Evolutionary conservation across 2,113 vertebrate species (phyloP).

Genomic region (Fregata magnificens): DNA sequence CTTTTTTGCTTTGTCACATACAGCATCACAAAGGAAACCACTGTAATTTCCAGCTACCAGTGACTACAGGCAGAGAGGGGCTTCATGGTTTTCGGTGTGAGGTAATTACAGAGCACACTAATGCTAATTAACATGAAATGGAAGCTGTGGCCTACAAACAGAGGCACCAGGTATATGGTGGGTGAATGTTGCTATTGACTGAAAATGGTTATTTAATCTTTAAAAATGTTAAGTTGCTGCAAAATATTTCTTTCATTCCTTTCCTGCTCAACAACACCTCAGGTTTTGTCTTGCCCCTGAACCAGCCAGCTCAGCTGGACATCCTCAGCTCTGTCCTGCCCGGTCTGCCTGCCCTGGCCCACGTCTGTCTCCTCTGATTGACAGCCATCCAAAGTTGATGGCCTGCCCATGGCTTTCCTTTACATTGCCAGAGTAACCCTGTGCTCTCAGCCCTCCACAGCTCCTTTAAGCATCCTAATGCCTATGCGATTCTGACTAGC

Average conservation of each 20-base stretch:
- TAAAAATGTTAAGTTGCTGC: background rate
- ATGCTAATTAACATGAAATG: background rate
- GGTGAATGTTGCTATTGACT: background rate
- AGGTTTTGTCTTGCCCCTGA: background rate
- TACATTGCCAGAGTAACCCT: background rate
- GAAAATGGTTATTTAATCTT: background rate
- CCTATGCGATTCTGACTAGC: background rate
- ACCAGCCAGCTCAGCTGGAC: accelerated
- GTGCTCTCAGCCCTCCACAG: background rate
- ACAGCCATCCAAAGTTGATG: background rate
- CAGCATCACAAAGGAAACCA: background rate
- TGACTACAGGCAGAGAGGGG: background rate
- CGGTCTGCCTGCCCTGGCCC: background rate
- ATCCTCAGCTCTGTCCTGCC: background rate
- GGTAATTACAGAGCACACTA: background rate
- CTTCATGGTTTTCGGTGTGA: background rate
- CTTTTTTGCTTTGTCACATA: background rate
- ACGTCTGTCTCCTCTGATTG: background rate
- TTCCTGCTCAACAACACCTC: background rate
- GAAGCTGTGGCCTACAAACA: background rate
- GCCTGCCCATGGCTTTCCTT: background rate
- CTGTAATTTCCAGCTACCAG: background rate
- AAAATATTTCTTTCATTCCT: background rate
- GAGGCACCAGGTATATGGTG: background rate
- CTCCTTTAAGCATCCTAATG: background rate